phyloP scores from a whole-genome alignment of 2,113 vertebrate species.

The Varanus salvator region DNA sequence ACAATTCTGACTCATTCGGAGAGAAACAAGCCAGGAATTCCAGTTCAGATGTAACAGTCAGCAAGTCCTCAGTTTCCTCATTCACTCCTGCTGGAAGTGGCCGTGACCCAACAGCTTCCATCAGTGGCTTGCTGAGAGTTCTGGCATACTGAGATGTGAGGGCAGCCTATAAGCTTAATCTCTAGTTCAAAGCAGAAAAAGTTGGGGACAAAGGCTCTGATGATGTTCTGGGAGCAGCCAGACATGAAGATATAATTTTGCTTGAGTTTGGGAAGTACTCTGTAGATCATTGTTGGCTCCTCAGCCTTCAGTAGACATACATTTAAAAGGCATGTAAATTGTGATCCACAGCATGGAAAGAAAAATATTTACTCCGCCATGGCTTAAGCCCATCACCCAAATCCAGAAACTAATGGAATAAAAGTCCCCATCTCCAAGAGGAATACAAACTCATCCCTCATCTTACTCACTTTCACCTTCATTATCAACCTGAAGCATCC shows the following conservation, averaged over 20 bases:
- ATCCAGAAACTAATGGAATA: background rate
- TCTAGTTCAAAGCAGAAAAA: background rate
- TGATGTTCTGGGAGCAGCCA: background rate
- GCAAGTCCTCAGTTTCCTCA: too few relatives aligned
- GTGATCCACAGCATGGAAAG: background rate
- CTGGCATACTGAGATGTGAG: background rate
- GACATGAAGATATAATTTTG: background rate
- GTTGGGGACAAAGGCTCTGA: background rate
- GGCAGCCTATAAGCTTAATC: too few relatives aligned
- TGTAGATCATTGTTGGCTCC: background rate
- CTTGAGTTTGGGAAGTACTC: background rate
- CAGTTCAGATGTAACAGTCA: too few relatives aligned
- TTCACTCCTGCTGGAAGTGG: too few relatives aligned
- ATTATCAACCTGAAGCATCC: slow-evolving; percentile 81
- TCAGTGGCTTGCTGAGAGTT: too few relatives aligned
- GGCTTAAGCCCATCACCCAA: background rate
- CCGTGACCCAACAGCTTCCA: too few relatives aligned
- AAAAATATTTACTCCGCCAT: background rate
- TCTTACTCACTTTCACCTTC: slow-evolving; percentile 77
- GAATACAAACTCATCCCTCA: background rate
- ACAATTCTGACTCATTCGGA: background rate
- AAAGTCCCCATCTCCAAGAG: background rate
- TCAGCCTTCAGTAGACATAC: background rate
- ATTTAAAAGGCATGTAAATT: background rate
- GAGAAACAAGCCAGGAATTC: too few relatives aligned